phyloP scores from a whole-genome alignment of 2,888 invertebrate species.

The Diogma glabrata region DNA sequence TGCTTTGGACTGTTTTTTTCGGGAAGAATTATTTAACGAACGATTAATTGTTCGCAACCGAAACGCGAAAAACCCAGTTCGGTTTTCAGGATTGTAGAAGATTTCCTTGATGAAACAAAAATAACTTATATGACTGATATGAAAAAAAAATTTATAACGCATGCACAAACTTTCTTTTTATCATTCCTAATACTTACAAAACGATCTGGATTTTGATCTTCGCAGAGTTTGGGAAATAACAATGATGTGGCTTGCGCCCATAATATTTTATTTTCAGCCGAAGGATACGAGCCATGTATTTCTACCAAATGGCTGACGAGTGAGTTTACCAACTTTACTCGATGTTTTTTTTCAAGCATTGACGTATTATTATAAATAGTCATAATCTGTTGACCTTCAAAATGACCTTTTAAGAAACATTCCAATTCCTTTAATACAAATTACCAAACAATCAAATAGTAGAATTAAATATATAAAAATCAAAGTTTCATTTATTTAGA shows the following conservation, averaged over 20 bases:
- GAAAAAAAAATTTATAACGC: background rate
- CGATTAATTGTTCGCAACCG: background rate
- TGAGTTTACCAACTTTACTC: background rate
- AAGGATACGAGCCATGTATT: background rate
- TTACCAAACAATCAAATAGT: no score
- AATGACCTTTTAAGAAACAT: background rate
- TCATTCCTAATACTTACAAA: background rate
- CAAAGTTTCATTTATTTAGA: no score
- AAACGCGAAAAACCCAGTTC: background rate
- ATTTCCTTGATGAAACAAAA: background rate
- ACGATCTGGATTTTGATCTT: background rate
- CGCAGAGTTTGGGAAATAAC: background rate
- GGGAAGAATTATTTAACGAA: background rate
- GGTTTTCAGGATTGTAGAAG: background rate
- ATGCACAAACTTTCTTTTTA: background rate
- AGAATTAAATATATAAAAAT: no score
- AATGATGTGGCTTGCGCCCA: background rate
- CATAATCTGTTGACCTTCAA: background rate
- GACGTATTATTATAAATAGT: background rate
- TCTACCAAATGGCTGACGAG: background rate
- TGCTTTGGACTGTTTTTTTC: background rate
- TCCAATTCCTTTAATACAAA: background rate
- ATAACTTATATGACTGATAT: background rate
- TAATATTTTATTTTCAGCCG: background rate
- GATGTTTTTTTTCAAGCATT: background rate